phyloP scores from a whole-genome alignment of 2,113 vertebrate species.

The Rhinolophus ferrumequinum region DNA sequence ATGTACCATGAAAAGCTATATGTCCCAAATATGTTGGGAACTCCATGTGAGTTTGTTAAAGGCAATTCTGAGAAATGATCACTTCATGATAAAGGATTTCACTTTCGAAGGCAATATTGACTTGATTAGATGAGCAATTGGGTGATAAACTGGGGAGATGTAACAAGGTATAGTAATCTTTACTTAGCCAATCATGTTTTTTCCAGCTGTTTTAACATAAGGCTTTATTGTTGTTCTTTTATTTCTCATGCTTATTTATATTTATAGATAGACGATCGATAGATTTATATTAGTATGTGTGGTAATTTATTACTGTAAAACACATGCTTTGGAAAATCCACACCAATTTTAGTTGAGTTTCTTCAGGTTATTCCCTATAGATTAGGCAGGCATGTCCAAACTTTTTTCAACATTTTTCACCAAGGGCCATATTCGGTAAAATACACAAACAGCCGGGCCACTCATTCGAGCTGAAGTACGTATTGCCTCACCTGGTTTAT shows the following conservation, averaged over 20 bases:
- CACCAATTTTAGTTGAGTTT: neutral
- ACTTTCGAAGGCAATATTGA: neutral
- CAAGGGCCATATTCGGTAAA: too few species aligned
- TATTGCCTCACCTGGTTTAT: too few species aligned
- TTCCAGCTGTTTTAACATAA: neutral
- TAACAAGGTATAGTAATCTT: neutral
- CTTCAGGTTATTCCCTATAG: neutral
- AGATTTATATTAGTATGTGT: neutral
- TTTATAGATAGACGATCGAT: neutral
- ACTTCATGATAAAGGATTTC: neutral
- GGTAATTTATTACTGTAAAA: neutral
- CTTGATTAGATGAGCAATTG: neutral
- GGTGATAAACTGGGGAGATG: neutral
- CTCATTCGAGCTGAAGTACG: too few species aligned
- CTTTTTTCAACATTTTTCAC: too few species aligned
- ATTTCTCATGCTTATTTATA: neutral
- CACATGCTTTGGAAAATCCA: neutral
- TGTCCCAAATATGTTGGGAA: too few species aligned
- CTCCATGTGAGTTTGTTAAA: neutral
- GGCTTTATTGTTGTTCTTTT: neutral
- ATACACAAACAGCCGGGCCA: too few species aligned
- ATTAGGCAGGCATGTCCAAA: neutral
- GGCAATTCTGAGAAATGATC: neutral
- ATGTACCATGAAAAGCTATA: neutral
- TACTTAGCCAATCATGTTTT: neutral